Evolutionary conservation across 2,797 vertebrate species (phyloP), one percentile per base, ranked within the genome.

Genomic region (Enoplosus armatus): DNA sequence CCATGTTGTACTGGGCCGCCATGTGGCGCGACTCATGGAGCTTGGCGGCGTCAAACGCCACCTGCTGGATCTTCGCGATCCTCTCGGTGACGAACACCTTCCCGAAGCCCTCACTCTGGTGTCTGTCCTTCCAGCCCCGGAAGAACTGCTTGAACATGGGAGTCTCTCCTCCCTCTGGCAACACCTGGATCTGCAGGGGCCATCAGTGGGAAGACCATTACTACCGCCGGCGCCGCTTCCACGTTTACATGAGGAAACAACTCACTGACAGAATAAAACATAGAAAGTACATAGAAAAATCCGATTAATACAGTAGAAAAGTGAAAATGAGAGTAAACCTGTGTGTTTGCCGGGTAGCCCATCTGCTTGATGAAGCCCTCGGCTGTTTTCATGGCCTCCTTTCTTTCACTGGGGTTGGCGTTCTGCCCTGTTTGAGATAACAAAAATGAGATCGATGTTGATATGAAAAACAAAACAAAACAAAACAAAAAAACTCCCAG

Each of bases 111-210:
- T 96, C 91, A 0, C 96, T 97, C 93, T 98, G 94, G 83, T 97
- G 93, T 85, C 88, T 95, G 16, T 97, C 97, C 83, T 85, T 97
- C 97, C 97, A 98, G 85, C 94, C 90, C 66, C 79, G 92, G 90
- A 98, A 98, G 92, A 98, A 98, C 74, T 98, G 97, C 84, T 96
- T 97, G 88, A 98, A 98, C 85, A 97, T 96, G 45, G 97, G 95
- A 0, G 97, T 98, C 91, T 98, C 97, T 8, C 97, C 97, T 67
- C 96, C 97, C 85, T 98, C 96, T 0, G 97, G 97, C 78, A 98
- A 94, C 59, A 98, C 96, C 88, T 98, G 97, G 92, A 98, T 97
- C 97, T 98, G 79, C 65, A 73, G 64, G 64, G 26, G 54, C 18
- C 56, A 37, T 22, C 35, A 24, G 22, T 3, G 53, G 20, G 54